These are phyloP conservation scores for Punctoribates punctum DNA, from an alignment of 2,888 invertebrate genomes.

Conservation along the genomic window DNA sequence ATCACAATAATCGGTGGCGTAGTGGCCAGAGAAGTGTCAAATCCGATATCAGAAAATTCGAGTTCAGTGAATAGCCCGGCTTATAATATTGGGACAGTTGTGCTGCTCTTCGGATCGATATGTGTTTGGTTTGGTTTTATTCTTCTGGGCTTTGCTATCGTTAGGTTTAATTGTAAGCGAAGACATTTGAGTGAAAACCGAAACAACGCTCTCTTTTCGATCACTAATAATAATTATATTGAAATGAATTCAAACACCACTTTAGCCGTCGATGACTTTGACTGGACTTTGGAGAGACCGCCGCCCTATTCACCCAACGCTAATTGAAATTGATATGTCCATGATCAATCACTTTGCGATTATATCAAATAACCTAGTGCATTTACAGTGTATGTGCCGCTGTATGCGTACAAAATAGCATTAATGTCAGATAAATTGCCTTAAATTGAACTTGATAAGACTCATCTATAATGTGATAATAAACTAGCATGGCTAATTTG, in stretches of 20 bases:
- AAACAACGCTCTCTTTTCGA: not conserved
- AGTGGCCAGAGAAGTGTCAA: not conserved
- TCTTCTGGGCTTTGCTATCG: not conserved
- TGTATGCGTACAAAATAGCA: no score
- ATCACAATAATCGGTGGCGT: not conserved
- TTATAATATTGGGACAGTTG: not conserved
- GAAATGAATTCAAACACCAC: not conserved
- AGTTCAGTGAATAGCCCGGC: not conserved
- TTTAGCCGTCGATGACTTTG: not conserved
- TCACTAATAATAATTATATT: not conserved
- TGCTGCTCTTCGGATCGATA: not conserved
- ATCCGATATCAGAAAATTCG: no score
- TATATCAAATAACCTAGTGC: no score
- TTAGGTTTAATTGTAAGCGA: not conserved
- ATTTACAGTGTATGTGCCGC: no score
- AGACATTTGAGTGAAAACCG: not conserved
- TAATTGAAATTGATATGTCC: no score
- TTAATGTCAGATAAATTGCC: no score
- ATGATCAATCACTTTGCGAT: no score
- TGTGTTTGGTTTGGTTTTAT: conserved; percentile 8
- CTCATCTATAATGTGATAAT: no score
- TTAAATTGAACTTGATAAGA: no score
- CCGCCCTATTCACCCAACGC: not conserved
- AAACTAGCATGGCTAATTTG: no score
- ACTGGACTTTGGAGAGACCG: conserved; percentile 18